phyloP scores from a whole-genome alignment of 2,797 vertebrate genomes.

The Aselliscus stoliczkanus region DNA sequence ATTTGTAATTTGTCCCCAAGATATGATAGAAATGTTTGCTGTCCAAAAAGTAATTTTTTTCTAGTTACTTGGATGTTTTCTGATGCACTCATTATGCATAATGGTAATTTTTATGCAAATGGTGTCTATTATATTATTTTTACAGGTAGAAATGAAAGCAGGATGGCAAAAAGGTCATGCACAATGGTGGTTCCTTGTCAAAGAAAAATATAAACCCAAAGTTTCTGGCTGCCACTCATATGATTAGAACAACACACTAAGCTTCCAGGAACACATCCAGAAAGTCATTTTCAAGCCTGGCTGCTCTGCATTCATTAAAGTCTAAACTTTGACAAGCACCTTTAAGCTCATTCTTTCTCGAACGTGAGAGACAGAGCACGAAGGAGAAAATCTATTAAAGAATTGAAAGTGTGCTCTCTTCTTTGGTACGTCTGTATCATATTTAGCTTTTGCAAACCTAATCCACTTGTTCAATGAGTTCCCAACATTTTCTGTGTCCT shows the following conservation, averaged over 20 bases:
- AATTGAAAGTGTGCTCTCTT: neutral
- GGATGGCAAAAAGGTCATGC: neutral
- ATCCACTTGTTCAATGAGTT: neutral
- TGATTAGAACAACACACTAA: neutral
- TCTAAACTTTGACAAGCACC: neutral
- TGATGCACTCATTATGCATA: neutral
- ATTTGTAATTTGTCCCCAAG: neutral
- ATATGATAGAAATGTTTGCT: neutral
- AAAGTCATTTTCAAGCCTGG: neutral
- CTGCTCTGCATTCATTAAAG: constrained; percentile 14
- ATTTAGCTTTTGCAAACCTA: neutral
- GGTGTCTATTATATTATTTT: neutral
- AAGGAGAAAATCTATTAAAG: neutral
- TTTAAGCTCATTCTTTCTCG: neutral
- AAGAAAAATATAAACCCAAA: neutral
- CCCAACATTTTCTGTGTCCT: neutral
- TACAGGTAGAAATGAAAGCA: neutral
- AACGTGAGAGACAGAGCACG: neutral
- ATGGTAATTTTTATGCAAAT: constrained; percentile 10
- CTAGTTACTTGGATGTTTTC: neutral
- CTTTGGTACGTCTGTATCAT: neutral
- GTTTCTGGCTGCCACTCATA: neutral
- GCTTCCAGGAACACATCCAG: neutral
- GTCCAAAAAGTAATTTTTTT: neutral
- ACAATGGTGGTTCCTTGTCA: neutral